Evolutionary conservation across 2,797 vertebrate genomes (phyloP).

Genomic region (Macroramphosus scolopax): DNA sequence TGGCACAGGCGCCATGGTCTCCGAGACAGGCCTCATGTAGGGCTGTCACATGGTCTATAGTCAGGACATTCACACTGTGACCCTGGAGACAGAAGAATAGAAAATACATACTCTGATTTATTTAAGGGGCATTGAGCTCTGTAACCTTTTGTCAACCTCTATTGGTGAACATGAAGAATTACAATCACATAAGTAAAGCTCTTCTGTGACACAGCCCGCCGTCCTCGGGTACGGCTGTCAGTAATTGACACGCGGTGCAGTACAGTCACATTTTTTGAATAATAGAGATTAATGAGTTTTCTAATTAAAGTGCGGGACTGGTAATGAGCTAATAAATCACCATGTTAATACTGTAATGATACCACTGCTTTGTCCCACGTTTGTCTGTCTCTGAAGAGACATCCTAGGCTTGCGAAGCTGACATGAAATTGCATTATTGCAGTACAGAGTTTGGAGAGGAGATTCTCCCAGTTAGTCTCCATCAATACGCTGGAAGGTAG

Average conservation of each 20-base stretch:
- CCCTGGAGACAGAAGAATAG: constrained; percentile 76
- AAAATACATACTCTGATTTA: constrained; percentile 16
- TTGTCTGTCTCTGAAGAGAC: constrained; percentile 21
- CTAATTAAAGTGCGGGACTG: constrained; percentile 28
- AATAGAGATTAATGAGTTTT: constrained; percentile 15
- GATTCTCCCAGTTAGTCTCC: too few species aligned
- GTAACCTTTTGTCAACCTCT: constrained; percentile 34
- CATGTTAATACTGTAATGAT: constrained; percentile 16
- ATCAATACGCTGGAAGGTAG: too few species aligned
- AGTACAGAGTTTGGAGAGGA: too few species aligned
- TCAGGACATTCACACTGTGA: constrained; percentile 90
- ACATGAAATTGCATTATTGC: constrained; percentile 2
- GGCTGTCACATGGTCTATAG: constrained; percentile 92
- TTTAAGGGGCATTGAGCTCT: constrained; percentile 6
- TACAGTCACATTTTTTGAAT: constrained; percentile 22
- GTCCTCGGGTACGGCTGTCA: constrained; percentile 7
- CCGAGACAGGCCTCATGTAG: constrained; percentile 93
- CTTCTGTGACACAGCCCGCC: constrained; percentile 21
- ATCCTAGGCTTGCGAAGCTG: constrained; percentile 18
- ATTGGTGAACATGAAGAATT: constrained; percentile 20
- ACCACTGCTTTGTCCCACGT: constrained; percentile 17
- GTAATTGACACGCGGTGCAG: constrained; percentile 12
- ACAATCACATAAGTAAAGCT: constrained; percentile 13
- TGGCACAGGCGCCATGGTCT: constrained; percentile 88
- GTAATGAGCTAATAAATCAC: constrained; percentile 28